phyloP scores from a whole-genome alignment of 2,797 vertebrate species.

The Acrossocheilus wenchowensis region DNA sequence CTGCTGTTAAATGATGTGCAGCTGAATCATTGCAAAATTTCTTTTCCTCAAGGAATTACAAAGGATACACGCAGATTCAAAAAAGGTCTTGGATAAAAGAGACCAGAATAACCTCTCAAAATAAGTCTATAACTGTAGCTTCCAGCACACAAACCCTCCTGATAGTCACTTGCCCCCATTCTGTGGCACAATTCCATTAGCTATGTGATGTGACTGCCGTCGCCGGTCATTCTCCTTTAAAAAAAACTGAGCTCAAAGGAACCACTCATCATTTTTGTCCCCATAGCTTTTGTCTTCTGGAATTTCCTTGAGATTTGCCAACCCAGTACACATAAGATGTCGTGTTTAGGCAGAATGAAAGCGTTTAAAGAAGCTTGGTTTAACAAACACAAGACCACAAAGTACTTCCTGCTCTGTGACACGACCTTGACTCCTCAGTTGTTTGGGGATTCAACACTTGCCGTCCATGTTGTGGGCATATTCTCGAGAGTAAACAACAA shows the following conservation, averaged over 20 bases:
- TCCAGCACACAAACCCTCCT: slow-evolving; percentile 26
- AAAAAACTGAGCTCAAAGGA: background rate
- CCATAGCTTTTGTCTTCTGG: slow-evolving; percentile 7
- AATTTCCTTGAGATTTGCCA: background rate
- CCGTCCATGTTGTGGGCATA: slow-evolving; percentile 32
- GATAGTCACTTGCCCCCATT: slow-evolving; percentile 23
- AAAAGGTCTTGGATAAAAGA: slow-evolving; percentile 8
- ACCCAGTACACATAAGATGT: background rate
- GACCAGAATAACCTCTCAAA: slow-evolving; percentile 3
- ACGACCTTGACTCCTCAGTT: slow-evolving; percentile 52
- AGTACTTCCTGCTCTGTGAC: slow-evolving; percentile 25
- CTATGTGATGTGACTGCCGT: slow-evolving; percentile 18
- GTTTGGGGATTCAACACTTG: slow-evolving; percentile 56
- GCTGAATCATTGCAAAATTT: slow-evolving; percentile 2
- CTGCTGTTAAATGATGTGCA: background rate
- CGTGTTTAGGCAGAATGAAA: background rate
- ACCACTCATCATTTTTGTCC: background rate
- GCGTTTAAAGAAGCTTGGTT: slow-evolving; percentile 1
- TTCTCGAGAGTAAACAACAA: slow-evolving; percentile 44
- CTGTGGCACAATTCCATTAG: slow-evolving; percentile 43
- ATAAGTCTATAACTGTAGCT: background rate
- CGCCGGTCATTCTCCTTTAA: background rate
- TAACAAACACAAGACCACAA: slow-evolving; percentile 19
- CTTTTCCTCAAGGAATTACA: background rate
- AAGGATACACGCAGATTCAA: background rate